Evolutionary conservation across 1,140 invertebrate genomes (phyloP).

Genomic region (Potamilus streckersoni): DNA sequence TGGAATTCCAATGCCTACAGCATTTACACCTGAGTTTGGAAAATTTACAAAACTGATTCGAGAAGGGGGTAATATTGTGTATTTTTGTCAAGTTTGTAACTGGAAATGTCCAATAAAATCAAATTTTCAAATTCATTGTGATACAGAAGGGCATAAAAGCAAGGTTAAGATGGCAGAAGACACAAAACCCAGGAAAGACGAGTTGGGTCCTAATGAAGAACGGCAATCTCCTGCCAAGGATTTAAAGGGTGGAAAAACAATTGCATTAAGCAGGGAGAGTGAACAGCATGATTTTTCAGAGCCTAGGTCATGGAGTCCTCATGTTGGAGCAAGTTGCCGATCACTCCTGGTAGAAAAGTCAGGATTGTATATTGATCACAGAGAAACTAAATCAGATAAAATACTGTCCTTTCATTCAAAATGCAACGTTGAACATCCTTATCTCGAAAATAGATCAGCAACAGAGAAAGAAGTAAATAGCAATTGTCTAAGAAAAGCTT

Average conservation of each 20-base stretch:
- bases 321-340: not conserved
- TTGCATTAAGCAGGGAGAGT: not conserved
- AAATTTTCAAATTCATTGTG: constrained; percentile 52
- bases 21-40: constrained; percentile 55
- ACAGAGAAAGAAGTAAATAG: no score
- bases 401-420: no score
- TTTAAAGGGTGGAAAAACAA: not conserved
- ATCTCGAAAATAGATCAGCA: no score
- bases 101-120: constrained; percentile 55
- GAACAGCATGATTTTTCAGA: not conserved
- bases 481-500: no score
- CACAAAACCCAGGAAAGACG: not conserved
- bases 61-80: constrained; percentile 59
- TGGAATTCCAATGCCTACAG: constrained; percentile 16
- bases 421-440: no score
- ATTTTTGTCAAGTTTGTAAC: constrained; percentile 60
- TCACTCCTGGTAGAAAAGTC: no score
- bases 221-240: not conserved
- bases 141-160: constrained; percentile 38
- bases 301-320: constrained; percentile 3
- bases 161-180: constrained; percentile 38
- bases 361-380: no score
- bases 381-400: no score
- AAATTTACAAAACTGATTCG: constrained; percentile 57
- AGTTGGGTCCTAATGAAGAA: constrained; percentile 3